These are phyloP conservation scores for Menura novaehollandiae DNA, from an alignment of 2,113 vertebrate species.

Conservation along the genomic window DNA sequence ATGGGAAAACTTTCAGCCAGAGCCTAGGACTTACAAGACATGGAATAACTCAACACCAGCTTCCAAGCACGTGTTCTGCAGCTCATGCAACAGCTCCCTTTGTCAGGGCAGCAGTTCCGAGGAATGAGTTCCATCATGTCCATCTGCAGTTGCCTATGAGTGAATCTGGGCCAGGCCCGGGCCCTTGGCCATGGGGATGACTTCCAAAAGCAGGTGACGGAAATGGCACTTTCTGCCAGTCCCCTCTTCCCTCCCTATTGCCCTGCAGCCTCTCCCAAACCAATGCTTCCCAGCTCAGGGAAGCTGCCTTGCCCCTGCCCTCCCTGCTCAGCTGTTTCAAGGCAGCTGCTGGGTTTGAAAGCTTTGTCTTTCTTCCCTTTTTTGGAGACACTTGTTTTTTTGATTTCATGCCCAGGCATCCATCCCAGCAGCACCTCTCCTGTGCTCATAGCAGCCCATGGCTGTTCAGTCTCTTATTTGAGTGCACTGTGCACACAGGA, in stretches of 20 bases:
- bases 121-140: neutral
- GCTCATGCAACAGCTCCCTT: neutral
- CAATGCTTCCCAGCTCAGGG: neutral
- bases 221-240: neutral
- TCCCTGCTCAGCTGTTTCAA: neutral
- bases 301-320: neutral
- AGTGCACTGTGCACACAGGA: neutral
- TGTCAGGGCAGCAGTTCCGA: neutral
- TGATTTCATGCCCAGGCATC: neutral
- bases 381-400: neutral
- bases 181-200: neutral
- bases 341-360: neutral
- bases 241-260: neutral
- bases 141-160: neutral
- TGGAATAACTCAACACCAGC: neutral
- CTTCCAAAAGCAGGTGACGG: neutral
- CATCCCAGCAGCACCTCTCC: rapidly evolving
- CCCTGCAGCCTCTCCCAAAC: neutral
- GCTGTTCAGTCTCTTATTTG: neutral
- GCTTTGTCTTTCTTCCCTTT: neutral
- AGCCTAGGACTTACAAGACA: neutral
- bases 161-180: neutral
- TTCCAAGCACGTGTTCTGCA: neutral
- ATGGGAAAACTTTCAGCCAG: neutral
- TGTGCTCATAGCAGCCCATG: neutral